phyloP scores from a whole-genome alignment of 2,797 vertebrate genomes.

The Syngnathus acus region DNA sequence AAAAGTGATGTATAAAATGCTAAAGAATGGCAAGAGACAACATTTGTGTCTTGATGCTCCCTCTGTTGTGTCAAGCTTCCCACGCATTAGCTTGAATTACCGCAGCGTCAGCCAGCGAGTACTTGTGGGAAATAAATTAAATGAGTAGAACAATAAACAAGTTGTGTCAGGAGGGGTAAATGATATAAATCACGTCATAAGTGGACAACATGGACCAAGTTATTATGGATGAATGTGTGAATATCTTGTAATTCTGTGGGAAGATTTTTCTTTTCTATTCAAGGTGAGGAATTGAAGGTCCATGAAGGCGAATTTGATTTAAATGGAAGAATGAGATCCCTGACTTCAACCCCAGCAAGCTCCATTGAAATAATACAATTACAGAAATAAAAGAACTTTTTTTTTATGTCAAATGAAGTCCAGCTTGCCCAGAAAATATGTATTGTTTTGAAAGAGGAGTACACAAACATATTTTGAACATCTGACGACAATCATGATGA shows the following conservation, averaged over 20 bases:
- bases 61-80: conserved; percentile 6
- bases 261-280: too few species aligned
- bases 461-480: too few species aligned
- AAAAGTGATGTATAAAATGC: not conserved
- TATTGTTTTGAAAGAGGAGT: too few species aligned
- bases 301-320: too few species aligned
- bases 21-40: not conserved
- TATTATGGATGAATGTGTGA: not conserved
- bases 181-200: not conserved
- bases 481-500: too few species aligned
- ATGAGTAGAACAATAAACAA: conserved; percentile 2
- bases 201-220: not conserved
- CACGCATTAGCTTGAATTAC: conserved; percentile 1
- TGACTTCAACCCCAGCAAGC: too few species aligned
- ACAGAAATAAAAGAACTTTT: too few species aligned
- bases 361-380: too few species aligned
- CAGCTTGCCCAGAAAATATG: too few species aligned
- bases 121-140: conserved; percentile 2
- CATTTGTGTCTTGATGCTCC: not conserved
- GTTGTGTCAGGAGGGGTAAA: not conserved
- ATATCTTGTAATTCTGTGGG: not conserved
- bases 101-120: not conserved
- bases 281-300: too few species aligned
- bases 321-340: too few species aligned
- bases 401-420: too few species aligned